These are phyloP conservation scores for Dryococelus australis DNA, from an alignment of 2,888 invertebrate species.

Conservation along the genomic window DNA sequence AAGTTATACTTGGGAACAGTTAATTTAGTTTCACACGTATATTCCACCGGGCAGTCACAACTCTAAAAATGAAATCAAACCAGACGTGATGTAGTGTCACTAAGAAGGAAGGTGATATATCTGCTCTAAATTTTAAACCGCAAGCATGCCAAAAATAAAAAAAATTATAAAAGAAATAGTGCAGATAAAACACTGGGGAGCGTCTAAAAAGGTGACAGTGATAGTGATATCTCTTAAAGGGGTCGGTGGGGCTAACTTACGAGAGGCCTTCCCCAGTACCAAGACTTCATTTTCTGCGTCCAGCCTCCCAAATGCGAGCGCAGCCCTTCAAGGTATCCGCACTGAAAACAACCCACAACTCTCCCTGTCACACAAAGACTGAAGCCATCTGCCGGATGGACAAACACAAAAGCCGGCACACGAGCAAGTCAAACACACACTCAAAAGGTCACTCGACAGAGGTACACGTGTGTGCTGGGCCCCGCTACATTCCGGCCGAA, in stretches of 20 bases:
- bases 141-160: neutral
- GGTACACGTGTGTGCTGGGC: neutral
- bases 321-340: slow-evolving; percentile 92
- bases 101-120: slow-evolving; percentile 16
- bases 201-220: slow-evolving; percentile 26
- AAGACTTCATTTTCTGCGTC: slow-evolving; percentile 96
- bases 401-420: neutral
- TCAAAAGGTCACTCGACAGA: neutral
- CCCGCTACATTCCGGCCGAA: neutral
- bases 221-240: neutral
- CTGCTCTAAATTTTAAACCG: neutral
- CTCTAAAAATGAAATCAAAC: neutral
- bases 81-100: slow-evolving; percentile 20
- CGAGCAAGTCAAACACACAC: neutral
- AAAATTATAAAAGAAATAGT: neutral
- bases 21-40: no score
- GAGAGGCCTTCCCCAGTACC: slow-evolving; percentile 97
- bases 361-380: slow-evolving; percentile 45
- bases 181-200: slow-evolving; percentile 23
- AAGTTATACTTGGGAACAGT: no score
- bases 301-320: slow-evolving; percentile 94
- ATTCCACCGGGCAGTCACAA: neutral
- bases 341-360: slow-evolving; percentile 67
- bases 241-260: slow-evolving; percentile 73
- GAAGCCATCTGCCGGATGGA: neutral